Evolutionary conservation across 2,888 invertebrate genomes (phyloP), one percentile per base, ranked within the genome.

Genomic region (Drosophila subquinaria): DNA sequence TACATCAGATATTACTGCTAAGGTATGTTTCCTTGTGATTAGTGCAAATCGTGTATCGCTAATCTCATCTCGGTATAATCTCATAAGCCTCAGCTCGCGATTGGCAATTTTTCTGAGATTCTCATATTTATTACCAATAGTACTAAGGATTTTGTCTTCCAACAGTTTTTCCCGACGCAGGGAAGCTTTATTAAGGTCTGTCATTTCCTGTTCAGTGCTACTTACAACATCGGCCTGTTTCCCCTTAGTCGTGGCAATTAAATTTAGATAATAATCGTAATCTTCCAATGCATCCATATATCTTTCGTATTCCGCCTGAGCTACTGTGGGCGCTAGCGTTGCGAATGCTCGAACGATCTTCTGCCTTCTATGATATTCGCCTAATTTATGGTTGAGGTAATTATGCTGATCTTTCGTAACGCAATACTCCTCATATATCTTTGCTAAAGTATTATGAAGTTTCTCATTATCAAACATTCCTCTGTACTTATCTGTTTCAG

Each of bases 291-390:
- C 73, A 0, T 69, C 33, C 0, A 33, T 5, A 23, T 90, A 91
- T 30, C 65, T 87, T 17, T 0, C 0, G 0, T 1, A 15, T 17
- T 69, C 65, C 0, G n/a, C 30, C 0, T 2, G 0, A 1, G 60
- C 27, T 0, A 11, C 11, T 0, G 60, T 42, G 0, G 20, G 33
- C 0, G 35, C 0, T 0, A 82, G 20, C 0, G 4, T 20, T 0
- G 23, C 11, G 4, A 91, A 71, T 0, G 69, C 70, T 0, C 92
- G 87, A 13, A 27, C 47, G 23, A 79, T 74, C 33, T 76, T 89
- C 30, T 75, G 69, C 0, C 91, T 85, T 0, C 85, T 89, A 57
- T 73, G 90, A 67, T 89, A 89, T 0, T 91, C 91, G 1, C 65
- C 55, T 3, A 80, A 50, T 42, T 90, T 91, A 0, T 57, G 0